Conservation (phyloP, 2,888 invertebrate species). For the Chalcosyrphus nemorum region DNA sequence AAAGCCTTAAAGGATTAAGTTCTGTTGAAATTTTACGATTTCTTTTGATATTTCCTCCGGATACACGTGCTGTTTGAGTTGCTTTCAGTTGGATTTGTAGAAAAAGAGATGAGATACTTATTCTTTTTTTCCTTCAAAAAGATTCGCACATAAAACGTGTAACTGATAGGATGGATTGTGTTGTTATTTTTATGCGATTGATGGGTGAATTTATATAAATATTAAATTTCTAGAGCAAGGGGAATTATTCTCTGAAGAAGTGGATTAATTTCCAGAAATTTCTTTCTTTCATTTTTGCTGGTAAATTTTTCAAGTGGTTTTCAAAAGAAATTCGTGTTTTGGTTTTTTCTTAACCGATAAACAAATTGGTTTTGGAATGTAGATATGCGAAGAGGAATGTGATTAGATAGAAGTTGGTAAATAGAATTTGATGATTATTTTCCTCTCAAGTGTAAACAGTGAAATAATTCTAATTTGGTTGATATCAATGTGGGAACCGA, state of each 20-base stretch:
- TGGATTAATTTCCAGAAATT: constrained; percentile 15
- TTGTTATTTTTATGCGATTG: constrained; percentile 1
- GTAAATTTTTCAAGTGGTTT: background rate
- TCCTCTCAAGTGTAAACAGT: too few species aligned
- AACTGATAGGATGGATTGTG: background rate
- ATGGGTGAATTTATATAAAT: background rate
- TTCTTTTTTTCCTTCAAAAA: background rate
- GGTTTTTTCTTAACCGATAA: background rate
- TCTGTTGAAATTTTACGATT: background rate
- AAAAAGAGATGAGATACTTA: background rate
- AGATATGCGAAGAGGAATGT: background rate
- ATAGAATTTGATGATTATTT: too few species aligned
- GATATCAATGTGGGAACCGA: too few species aligned
- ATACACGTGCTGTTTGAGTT: background rate
- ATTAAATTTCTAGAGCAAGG: background rate
- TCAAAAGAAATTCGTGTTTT: background rate
- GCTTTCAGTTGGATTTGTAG: background rate
- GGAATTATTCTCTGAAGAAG: background rate
- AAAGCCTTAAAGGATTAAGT: constrained; percentile 27
- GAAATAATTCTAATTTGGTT: too few species aligned
- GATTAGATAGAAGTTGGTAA: background rate
- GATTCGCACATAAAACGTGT: background rate
- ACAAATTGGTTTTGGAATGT: background rate
- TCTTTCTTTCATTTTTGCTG: background rate
- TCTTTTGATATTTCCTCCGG: constrained; percentile 10